Conservation (phyloP, 1,140 invertebrate genomes). For the Ladona fulva region DNA sequence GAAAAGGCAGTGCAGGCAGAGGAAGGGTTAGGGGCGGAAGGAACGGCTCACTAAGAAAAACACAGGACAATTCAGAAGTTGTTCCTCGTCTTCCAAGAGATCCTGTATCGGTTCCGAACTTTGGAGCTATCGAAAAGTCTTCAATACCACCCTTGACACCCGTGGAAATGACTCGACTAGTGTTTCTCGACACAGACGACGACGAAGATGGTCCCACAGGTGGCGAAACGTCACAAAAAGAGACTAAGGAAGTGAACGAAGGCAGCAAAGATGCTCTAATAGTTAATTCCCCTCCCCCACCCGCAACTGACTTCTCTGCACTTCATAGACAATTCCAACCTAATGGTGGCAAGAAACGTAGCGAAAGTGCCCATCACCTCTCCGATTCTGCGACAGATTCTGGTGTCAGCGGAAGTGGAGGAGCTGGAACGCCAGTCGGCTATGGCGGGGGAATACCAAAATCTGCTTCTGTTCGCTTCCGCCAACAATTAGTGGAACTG, state of each 20-base stretch:
- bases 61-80: constrained; percentile 19
- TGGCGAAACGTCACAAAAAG: not conserved
- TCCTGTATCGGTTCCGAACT: constrained; percentile 67
- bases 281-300: not conserved
- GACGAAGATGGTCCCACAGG: constrained; percentile 30
- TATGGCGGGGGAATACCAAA: constrained; percentile 24
- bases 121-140: constrained; percentile 30
- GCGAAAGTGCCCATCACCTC: constrained; percentile 36
- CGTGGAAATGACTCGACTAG: constrained; percentile 55
- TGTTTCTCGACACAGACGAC: constrained; percentile 60
- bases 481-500: constrained; percentile 32
- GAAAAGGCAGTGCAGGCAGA: constrained; percentile 32
- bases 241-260: not conserved
- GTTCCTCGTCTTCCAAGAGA: constrained; percentile 46
- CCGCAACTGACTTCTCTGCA: constrained; percentile 26
- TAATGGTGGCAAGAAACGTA: constrained; percentile 28
- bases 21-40: constrained; percentile 25
- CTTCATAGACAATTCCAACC: constrained; percentile 30
- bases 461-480: constrained; percentile 53
- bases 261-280: not conserved
- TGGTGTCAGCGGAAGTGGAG: not conserved
- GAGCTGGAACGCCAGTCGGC: not conserved
- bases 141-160: constrained; percentile 44
- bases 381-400: not conserved
- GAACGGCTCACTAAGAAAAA: constrained; percentile 30